A percentile compares a stretch with the other conserved stretches of the same genome.
These are phyloP conservation scores for Triplophysa siluroides DNA, from an alignment of 2,113 vertebrate species.

Conservation along the genomic window DNA sequence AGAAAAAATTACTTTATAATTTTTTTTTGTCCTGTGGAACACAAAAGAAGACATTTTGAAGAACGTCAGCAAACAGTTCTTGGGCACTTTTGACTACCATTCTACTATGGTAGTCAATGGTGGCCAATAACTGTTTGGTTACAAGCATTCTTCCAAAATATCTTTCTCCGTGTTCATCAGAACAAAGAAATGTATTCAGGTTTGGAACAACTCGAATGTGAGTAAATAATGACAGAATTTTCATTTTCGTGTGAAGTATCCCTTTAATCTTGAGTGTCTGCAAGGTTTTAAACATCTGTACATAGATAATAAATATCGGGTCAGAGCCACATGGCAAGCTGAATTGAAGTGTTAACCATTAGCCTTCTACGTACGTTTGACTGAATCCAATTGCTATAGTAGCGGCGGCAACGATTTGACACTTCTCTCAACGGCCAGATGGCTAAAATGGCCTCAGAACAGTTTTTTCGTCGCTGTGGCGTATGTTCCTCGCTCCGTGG, in stretches of 20 bases:
- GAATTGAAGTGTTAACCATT: constrained; percentile 38
- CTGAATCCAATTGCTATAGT: constrained; percentile 35
- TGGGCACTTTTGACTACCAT: too few relatives aligned
- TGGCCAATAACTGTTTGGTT: too few relatives aligned
- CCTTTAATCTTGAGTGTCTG: constrained; percentile 20
- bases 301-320: constrained; percentile 16
- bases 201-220: too few relatives aligned
- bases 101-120: too few relatives aligned
- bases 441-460: constrained; percentile 55
- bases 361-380: constrained; percentile 37
- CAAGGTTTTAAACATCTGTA: constrained; percentile 24
- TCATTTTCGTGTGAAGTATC: neutral
- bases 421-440: constrained; percentile 60
- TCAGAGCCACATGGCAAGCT: constrained; percentile 51
- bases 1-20: too few relatives aligned
- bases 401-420: constrained; percentile 49
- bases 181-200: too few relatives aligned
- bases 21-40: too few relatives aligned
- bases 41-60: too few relatives aligned
- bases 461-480: constrained; percentile 52
- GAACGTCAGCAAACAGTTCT: too few relatives aligned
- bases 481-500: constrained; percentile 49
- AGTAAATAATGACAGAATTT: too few relatives aligned
- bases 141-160: too few relatives aligned
- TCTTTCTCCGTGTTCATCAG: too few relatives aligned